phyloP scores from a whole-genome alignment of 2,797 vertebrate genomes.

The Pyrocephalus nanus region DNA sequence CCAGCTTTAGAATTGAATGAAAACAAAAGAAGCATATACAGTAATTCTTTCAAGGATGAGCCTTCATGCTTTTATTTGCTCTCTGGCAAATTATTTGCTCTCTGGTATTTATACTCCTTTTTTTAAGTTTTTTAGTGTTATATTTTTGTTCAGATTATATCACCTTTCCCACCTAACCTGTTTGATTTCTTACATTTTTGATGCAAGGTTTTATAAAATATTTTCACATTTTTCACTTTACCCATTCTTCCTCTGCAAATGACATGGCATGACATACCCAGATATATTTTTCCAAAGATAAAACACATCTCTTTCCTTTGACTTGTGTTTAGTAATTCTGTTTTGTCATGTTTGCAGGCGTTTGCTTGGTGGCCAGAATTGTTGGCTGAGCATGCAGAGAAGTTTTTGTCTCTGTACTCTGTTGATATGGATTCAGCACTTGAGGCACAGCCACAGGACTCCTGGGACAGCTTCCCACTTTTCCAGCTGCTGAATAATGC shows the following conservation, averaged over 20 bases:
- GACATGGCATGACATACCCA: not conserved
- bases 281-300: not conserved
- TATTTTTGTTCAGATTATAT: not conserved
- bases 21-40: not conserved
- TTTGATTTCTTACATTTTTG: not conserved
- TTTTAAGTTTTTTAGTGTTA: fast-evolving
- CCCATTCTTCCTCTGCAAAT: not conserved
- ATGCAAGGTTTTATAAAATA: not conserved
- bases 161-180: not conserved
- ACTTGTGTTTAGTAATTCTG: not conserved
- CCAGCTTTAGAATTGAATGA: not conserved
- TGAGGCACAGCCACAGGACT: conserved; percentile 88
- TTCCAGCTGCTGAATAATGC: conserved; percentile 96
- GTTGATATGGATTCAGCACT: conserved; percentile 89
- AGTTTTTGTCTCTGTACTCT: conserved; percentile 89
- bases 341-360: conserved; percentile 77
- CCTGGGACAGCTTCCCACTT: conserved; percentile 94
- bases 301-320: not conserved
- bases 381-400: conserved; percentile 91
- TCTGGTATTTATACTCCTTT: not conserved
- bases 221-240: not conserved
- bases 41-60: not conserved
- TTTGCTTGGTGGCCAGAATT: conserved; percentile 94
- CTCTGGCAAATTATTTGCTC: not conserved
- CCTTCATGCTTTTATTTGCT: not conserved